A percentile compares a stretch with the other conserved stretches of the same genome.
Evolutionary conservation across 1,140 invertebrate genomes (phyloP).

Genomic region (Brachionus paranguensis): DNA sequence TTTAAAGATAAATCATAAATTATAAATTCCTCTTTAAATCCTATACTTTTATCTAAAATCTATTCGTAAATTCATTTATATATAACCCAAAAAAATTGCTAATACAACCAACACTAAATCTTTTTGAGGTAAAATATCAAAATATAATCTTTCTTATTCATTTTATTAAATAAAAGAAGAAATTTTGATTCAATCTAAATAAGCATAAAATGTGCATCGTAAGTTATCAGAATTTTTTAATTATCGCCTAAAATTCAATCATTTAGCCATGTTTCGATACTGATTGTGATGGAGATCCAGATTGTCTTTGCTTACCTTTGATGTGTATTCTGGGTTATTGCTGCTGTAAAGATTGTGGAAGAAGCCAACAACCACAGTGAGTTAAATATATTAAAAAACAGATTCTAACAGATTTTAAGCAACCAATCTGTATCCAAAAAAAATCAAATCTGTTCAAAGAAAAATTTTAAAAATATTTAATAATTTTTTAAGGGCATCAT

Average conservation of each 20-base stretch:
- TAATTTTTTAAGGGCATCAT: background rate
- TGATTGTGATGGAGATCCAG: constrained; percentile 38
- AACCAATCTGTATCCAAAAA: background rate
- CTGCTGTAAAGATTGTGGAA: constrained; percentile 4
- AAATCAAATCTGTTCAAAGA: background rate
- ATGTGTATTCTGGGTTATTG: constrained; percentile 30
- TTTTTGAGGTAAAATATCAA: background rate
- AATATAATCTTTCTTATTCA: background rate
- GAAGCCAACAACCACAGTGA: background rate
- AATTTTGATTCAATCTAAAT: background rate
- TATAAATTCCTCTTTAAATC: background rate
- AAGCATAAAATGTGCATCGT: constrained; percentile 2
- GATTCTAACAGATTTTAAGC: background rate
- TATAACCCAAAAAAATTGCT: background rate
- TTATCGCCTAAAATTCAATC: background rate
- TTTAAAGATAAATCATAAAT: background rate
- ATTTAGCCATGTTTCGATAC: constrained; percentile 2
- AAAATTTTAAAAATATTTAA: background rate
- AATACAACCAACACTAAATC: background rate
- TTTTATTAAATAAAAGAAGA: background rate
- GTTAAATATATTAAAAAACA: background rate
- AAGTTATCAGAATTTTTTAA: background rate
- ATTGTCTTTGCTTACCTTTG: constrained; percentile 28
- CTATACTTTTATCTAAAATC: background rate
- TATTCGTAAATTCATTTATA: background rate